Conservation (phyloP, 2,113 vertebrate species). For the Plestiodon gilberti region DNA sequence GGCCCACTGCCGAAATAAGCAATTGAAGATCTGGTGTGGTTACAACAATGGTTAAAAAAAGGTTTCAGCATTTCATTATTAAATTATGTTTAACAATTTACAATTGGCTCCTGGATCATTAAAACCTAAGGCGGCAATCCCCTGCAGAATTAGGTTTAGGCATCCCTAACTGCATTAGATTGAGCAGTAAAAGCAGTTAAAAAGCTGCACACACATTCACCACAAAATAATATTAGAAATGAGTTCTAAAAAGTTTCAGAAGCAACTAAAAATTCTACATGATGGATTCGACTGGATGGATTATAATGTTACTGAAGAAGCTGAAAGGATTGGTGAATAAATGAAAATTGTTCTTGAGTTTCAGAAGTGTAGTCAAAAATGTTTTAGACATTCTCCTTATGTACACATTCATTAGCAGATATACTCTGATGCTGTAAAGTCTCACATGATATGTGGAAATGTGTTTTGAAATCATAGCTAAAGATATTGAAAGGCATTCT, state of each 20-base stretch:
- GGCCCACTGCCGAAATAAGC: conserved; percentile 25
- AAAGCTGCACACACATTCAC: neutral
- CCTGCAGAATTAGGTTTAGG: neutral
- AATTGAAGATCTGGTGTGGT: neutral
- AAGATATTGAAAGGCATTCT: conserved; percentile 38
- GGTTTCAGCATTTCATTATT: neutral
- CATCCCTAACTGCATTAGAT: neutral
- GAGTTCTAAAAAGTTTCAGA: conserved; percentile 36
- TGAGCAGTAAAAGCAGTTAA: neutral
- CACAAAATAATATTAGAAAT: conserved; percentile 48
- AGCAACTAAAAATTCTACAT: conserved; percentile 43
- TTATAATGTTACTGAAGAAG: conserved; percentile 12
- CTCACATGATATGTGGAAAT: conserved; percentile 43
- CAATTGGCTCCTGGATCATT: neutral
- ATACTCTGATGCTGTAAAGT: conserved; percentile 48
- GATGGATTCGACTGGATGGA: conserved; percentile 15
- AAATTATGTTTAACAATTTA: conserved; percentile 30
- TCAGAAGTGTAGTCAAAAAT: neutral
- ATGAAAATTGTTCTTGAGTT: conserved; percentile 25
- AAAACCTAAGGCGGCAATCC: neutral
- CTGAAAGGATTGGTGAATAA: neutral
- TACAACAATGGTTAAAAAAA: neutral
- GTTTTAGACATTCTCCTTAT: conserved; percentile 62
- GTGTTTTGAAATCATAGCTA: conserved; percentile 55
- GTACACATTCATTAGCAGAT: neutral